These are phyloP conservation scores for Ligdia adustata DNA, from an alignment of 2,888 invertebrate species.

Conservation along the genomic window DNA sequence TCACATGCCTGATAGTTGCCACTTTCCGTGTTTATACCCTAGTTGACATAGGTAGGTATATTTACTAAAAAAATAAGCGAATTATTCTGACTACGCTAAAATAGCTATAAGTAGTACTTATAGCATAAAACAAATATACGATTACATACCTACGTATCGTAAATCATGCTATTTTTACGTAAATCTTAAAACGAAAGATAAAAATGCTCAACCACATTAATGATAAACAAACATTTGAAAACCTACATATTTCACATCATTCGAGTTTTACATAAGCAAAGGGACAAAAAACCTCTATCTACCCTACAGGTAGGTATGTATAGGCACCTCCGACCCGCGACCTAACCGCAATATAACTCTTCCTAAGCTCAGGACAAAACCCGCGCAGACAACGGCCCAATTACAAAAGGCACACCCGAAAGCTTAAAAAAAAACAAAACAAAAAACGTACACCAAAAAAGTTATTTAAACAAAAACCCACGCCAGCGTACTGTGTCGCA, in stretches of 20 bases:
- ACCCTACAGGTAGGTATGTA: not conserved
- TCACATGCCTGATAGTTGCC: too few relatives aligned
- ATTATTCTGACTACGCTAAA: too few relatives aligned
- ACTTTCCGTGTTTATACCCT: too few relatives aligned
- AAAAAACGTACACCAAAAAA: slow-evolving; percentile 54
- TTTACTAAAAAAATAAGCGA: too few relatives aligned
- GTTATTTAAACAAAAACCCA: slow-evolving; percentile 80
- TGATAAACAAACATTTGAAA: not conserved
- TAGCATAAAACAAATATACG: too few relatives aligned
- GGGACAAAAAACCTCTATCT: slow-evolving; percentile 6
- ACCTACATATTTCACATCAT: slow-evolving; percentile 4
- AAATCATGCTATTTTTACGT: too few relatives aligned
- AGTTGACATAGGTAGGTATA: too few relatives aligned
- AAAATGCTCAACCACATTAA: too few relatives aligned
- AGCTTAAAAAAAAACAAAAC: slow-evolving; percentile 52
- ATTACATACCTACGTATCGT: too few relatives aligned
- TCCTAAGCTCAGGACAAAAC: slow-evolving; percentile 62
- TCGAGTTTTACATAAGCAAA: slow-evolving; percentile 13
- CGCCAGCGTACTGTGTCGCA: slow-evolving; percentile 76
- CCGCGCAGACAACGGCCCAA: slow-evolving; percentile 65
- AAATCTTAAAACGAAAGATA: too few relatives aligned
- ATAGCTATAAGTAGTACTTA: too few relatives aligned
- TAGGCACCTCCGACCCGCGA: not conserved
- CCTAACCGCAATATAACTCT: slow-evolving; percentile 71
- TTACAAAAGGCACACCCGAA: slow-evolving; percentile 76